A percentile compares a stretch with the other conserved stretches of the same genome.
Conservation (phyloP, 2,888 invertebrate species). For the Hirtodrosophila trivittata region DNA sequence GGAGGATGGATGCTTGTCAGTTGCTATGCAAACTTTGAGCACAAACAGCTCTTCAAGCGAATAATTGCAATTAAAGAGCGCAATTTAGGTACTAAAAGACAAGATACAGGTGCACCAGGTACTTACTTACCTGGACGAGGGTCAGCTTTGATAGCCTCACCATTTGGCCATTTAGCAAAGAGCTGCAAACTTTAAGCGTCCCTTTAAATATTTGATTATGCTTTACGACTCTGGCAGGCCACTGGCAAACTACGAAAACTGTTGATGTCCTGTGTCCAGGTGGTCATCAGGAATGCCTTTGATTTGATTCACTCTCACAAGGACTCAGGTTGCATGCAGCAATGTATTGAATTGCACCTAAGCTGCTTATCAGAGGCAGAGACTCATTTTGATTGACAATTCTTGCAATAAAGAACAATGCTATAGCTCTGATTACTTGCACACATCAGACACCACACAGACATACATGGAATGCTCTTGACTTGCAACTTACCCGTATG, state of each 20-base stretch:
- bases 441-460: not conserved
- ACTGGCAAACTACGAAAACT: not conserved
- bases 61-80: slow-evolving; percentile 74
- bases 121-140: not conserved
- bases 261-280: slow-evolving; percentile 4
- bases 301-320: slow-evolving; percentile 30
- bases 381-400: slow-evolving; percentile 39
- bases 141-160: not conserved
- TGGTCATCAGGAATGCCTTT: slow-evolving; percentile 19
- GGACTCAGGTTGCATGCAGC: slow-evolving; percentile 25
- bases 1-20: slow-evolving; percentile 31
- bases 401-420: slow-evolving; percentile 7
- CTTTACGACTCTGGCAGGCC: slow-evolving; percentile 14
- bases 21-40: slow-evolving; percentile 44
- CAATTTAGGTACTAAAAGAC: slow-evolving; percentile 43
- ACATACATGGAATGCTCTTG: no score
- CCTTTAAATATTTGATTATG: slow-evolving; percentile 21
- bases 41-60: slow-evolving; percentile 56
- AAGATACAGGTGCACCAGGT: slow-evolving; percentile 25
- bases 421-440: slow-evolving; percentile 26
- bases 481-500: no score
- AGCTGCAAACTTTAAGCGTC: slow-evolving; percentile 23
- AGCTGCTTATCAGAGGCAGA: slow-evolving; percentile 2
- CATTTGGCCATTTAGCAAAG: not conserved
- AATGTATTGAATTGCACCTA: slow-evolving; percentile 19